Percentiles rank a stretch among this genome's conserved stretches.
Evolutionary conservation across 2,888 invertebrate species (phyloP).

Genomic region (Aphodius sticticus): DNA sequence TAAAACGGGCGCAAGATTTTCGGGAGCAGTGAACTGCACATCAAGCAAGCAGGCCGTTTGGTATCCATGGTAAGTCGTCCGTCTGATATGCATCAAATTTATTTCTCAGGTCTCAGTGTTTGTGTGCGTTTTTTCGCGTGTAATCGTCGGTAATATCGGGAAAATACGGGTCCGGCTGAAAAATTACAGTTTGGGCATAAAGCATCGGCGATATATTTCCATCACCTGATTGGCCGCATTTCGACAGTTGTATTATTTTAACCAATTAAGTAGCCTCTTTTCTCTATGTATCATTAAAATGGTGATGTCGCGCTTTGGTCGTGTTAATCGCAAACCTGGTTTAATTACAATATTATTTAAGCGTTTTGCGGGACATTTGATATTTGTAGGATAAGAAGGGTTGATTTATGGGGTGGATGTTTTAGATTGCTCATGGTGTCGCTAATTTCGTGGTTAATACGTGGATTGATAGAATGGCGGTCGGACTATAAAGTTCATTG

Average conservation of each 20-base stretch:
- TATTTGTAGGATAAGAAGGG: constrained; percentile 28
- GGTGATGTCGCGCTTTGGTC: constrained; percentile 26
- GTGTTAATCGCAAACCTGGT: not conserved
- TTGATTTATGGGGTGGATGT: constrained; percentile 51
- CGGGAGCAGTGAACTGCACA: constrained; percentile 45
- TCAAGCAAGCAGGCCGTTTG: constrained; percentile 52
- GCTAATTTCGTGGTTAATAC: constrained; percentile 60
- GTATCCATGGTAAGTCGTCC: constrained; percentile 59
- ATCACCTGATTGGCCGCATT: constrained; percentile 63
- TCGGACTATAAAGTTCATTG: constrained; percentile 64
- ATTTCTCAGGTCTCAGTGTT: constrained; percentile 12
- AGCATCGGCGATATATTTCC: constrained; percentile 54
- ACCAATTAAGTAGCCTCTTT: constrained; percentile 61
- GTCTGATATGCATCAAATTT: constrained; percentile 38
- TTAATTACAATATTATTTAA: not conserved
- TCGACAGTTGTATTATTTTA: constrained; percentile 62
- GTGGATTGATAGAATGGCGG: constrained; percentile 65
- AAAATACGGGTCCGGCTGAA: constrained; percentile 15
- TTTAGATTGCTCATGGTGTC: constrained; percentile 54
- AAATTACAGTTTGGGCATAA: not conserved
- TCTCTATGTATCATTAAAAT: constrained; percentile 50
- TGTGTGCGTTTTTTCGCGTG: constrained; percentile 19
- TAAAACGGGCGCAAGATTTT: constrained; percentile 41
- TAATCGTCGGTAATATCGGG: constrained; percentile 8
- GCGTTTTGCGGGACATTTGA: not conserved